These are phyloP conservation scores for Myotis davidii DNA, from an alignment of 2,113 vertebrate genomes.

Conservation along the genomic window DNA sequence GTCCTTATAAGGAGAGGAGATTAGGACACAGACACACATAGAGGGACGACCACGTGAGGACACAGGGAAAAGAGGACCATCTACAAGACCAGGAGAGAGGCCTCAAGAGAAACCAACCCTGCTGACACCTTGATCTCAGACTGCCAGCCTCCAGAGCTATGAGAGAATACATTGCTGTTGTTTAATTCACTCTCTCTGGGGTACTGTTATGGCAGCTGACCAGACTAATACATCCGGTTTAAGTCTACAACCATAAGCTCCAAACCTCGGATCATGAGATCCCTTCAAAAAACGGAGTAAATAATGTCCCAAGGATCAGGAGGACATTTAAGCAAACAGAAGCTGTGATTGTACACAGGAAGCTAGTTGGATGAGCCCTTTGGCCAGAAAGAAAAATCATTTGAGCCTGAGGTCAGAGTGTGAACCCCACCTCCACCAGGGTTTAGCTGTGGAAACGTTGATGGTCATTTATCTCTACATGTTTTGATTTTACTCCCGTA, in stretches of 20 bases:
- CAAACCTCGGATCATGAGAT: background rate
- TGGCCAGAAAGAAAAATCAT: background rate
- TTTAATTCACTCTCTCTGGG: background rate
- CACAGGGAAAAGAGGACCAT: no score
- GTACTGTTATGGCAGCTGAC: background rate
- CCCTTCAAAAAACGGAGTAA: background rate
- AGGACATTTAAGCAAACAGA: background rate
- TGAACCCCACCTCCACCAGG: no score
- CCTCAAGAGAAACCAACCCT: background rate
- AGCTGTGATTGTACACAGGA: background rate
- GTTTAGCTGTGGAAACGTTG: background rate
- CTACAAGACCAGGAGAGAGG: background rate
- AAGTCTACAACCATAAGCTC: background rate
- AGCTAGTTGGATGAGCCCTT: background rate
- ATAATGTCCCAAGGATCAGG: background rate
- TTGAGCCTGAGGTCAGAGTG: background rate
- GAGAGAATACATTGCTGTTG: background rate
- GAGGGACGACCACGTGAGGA: rapidly evolving
- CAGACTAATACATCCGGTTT: background rate
- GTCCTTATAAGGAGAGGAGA: background rate
- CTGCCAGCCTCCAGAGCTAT: background rate
- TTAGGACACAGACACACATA: background rate
- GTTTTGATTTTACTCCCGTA: background rate
- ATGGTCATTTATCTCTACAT: background rate
- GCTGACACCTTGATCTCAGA: background rate